A percentile compares a stretch with the other conserved stretches of the same genome.
phyloP scores from a whole-genome alignment of 2,888 invertebrate species.

The Amiota communis region DNA sequence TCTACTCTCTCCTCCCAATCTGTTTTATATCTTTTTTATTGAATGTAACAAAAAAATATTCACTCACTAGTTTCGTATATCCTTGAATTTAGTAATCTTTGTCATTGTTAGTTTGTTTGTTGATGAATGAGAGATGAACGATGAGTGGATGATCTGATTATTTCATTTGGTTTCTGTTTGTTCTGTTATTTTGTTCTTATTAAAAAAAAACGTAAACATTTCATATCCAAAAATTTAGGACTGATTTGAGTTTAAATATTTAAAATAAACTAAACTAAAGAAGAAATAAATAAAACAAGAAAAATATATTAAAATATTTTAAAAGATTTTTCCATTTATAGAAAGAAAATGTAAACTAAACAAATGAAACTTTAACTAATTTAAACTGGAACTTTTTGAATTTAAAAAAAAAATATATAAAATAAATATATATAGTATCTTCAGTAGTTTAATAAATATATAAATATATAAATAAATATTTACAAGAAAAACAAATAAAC shows the following conservation, averaged over 20 bases:
- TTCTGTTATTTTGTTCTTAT: neutral
- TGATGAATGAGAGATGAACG: too few relatives aligned
- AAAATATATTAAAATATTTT: constrained; percentile 39
- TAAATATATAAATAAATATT: neutral
- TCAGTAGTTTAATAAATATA: too few relatives aligned
- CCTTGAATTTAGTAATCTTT: constrained; percentile 7
- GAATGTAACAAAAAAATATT: constrained; percentile 20
- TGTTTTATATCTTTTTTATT: too few relatives aligned
- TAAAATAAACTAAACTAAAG: constrained; percentile 30
- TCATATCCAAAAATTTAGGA: constrained; percentile 65
- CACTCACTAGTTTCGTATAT: constrained; percentile 25
- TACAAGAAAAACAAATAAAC: neutral
- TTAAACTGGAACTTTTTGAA: constrained; percentile 4
- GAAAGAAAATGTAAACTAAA: neutral
- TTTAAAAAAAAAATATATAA: constrained; percentile 1
- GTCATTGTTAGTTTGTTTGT: too few relatives aligned
- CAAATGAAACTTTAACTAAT: neutral
- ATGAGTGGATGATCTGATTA: too few relatives aligned
- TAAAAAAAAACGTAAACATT: constrained; percentile 39
- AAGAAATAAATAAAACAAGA: too few relatives aligned
- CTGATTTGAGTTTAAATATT: constrained; percentile 52
- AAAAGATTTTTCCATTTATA: constrained; percentile 22
- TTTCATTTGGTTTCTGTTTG: too few relatives aligned
- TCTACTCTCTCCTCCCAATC: neutral
- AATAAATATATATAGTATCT: constrained; percentile 5